phyloP scores from a whole-genome alignment of 2,797 vertebrate species.

The Anisognathus igniventris region DNA sequence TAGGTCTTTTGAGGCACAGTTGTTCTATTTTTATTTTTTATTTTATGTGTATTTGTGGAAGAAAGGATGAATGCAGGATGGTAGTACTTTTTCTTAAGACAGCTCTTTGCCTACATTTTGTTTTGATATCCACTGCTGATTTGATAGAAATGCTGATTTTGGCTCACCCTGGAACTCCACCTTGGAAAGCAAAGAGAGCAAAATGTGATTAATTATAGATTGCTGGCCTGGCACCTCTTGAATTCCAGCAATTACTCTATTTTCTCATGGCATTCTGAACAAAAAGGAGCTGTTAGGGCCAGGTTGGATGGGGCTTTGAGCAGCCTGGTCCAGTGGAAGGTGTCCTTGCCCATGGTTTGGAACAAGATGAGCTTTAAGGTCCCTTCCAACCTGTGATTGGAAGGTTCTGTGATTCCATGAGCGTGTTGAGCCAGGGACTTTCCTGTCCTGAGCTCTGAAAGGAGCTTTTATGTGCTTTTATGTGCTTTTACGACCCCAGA shows the following conservation, averaged over 20 bases:
- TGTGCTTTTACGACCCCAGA: neutral
- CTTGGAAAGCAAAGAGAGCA: neutral
- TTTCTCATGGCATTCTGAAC: neutral
- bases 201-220: constrained; percentile 16
- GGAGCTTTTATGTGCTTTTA: neutral
- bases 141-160: neutral
- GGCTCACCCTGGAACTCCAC: neutral
- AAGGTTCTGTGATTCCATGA: neutral
- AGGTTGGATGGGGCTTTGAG: neutral
- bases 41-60: neutral
- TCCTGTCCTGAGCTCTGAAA: neutral
- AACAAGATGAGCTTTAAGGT: neutral
- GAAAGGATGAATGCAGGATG: neutral
- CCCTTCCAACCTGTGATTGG: neutral
- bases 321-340: neutral
- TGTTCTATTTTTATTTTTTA: neutral
- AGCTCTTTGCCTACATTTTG: neutral
- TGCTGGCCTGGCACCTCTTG: neutral
- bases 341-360: neutral
- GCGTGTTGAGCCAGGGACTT: neutral
- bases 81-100: neutral
- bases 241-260: constrained; percentile 3
- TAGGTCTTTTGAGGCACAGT: neutral
- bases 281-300: neutral
- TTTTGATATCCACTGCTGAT: neutral